phyloP scores from a whole-genome alignment of 92 coral and sea anemone genomes.

The Pocillopora meandrina region DNA sequence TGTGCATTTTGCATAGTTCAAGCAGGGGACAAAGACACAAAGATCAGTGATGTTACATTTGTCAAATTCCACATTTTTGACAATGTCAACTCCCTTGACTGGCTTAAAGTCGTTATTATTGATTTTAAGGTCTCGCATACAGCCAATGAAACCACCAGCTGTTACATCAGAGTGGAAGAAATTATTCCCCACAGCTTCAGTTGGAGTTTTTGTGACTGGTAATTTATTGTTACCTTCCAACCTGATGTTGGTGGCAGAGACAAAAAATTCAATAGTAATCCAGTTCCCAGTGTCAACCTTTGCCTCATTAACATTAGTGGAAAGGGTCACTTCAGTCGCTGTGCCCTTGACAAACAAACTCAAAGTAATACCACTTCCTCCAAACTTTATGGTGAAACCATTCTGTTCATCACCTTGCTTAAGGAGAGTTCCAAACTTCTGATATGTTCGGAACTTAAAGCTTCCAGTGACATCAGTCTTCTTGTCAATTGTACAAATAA shows the following conservation, averaged over 20 bases:
- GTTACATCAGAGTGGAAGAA: slow-evolving; percentile 44
- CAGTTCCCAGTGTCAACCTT: slow-evolving; percentile 72
- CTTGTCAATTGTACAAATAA: background rate
- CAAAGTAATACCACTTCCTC: slow-evolving; percentile 13
- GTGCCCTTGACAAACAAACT: slow-evolving; percentile 6
- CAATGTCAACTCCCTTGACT: background rate
- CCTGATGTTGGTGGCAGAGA: slow-evolving; percentile 16
- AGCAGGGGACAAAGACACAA: slow-evolving; percentile 73
- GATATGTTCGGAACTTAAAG: slow-evolving; percentile 65
- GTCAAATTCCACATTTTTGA: slow-evolving; percentile 24
- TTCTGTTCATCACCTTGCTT: slow-evolving; percentile 24
- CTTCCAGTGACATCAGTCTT: slow-evolving; percentile 29
- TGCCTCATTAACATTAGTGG: background rate
- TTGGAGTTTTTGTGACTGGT: slow-evolving; percentile 31
- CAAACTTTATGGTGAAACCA: slow-evolving; percentile 38
- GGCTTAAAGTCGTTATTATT: slow-evolving; percentile 16
- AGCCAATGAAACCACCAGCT: slow-evolving; percentile 74
- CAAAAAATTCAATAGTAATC: slow-evolving; percentile 52
- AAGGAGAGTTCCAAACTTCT: slow-evolving; percentile 45
- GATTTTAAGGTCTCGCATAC: slow-evolving; percentile 60
- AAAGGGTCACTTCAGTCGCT: slow-evolving; percentile 32
- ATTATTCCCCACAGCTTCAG: slow-evolving; percentile 13
- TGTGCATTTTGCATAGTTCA: slow-evolving; percentile 60
- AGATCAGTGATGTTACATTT: slow-evolving; percentile 80
- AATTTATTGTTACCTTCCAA: slow-evolving; percentile 34